These are phyloP conservation scores for Cirrhinus mrigala DNA, from an alignment of 2,797 vertebrate genomes.

Conservation along the genomic window DNA sequence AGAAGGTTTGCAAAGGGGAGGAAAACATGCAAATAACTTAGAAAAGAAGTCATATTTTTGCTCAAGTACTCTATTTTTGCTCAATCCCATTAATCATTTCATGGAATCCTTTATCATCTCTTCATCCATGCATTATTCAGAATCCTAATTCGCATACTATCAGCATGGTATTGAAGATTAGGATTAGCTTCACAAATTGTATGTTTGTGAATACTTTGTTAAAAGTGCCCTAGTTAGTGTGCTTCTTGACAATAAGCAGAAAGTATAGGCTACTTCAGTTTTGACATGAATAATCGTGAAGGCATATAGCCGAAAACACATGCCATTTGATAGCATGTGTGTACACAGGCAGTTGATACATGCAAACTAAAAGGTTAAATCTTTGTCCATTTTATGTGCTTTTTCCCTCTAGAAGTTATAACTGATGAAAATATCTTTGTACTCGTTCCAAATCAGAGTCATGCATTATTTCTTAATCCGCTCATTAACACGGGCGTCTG, in stretches of 20 bases:
- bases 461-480: too few species aligned
- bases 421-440: too few species aligned
- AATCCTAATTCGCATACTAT: background rate
- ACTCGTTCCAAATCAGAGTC: too few species aligned
- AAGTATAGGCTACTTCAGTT: too few species aligned
- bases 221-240: background rate
- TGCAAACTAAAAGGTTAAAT: too few species aligned
- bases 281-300: too few species aligned
- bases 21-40: slow-evolving; percentile 53
- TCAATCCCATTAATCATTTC: background rate
- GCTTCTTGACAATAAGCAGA: background rate
- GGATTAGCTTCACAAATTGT: background rate
- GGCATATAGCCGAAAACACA: too few species aligned
- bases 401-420: too few species aligned
- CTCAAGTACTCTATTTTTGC: background rate
- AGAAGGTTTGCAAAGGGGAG: slow-evolving; percentile 65
- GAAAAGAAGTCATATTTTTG: background rate
- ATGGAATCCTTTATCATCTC: background rate
- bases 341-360: too few species aligned
- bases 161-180: background rate
- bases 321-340: too few species aligned
- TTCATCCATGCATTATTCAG: slow-evolving; percentile 1
- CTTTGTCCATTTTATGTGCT: too few species aligned
- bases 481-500: too few species aligned
- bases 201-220: background rate